These are phyloP conservation scores for Protodeltote pygarga DNA, from an alignment of 2,888 invertebrate genomes.

Conservation along the genomic window DNA sequence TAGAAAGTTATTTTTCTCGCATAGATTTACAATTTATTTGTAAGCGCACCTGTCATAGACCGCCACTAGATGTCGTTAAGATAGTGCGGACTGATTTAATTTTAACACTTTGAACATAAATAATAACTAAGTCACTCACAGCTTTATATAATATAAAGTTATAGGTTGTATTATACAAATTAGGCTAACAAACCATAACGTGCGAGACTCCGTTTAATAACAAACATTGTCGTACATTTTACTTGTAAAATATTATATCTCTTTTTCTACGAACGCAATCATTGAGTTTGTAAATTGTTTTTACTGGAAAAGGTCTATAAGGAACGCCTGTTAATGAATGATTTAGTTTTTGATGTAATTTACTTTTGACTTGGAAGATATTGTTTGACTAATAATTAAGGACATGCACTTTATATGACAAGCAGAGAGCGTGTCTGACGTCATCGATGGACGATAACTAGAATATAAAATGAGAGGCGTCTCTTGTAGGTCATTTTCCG, in stretches of 20 bases:
- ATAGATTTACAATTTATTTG: conserved; percentile 44
- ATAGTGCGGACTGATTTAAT: conserved; percentile 45
- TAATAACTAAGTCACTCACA: conserved; percentile 44
- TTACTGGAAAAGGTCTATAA: conserved; percentile 68
- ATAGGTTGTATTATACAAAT: conserved; percentile 43
- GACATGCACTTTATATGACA: conserved; percentile 17
- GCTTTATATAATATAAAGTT: conserved; percentile 36
- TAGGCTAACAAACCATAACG: conserved; percentile 39
- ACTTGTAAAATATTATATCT: conserved; percentile 77
- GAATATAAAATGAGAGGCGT: conserved; percentile 38
- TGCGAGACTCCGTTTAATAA: conserved; percentile 48
- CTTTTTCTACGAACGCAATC: conserved; percentile 79
- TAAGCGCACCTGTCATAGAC: conserved; percentile 41
- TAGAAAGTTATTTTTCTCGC: conserved; percentile 41
- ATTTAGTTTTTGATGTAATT: conserved; percentile 46
- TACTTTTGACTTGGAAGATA: conserved; percentile 33
- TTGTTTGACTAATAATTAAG: conserved; percentile 28
- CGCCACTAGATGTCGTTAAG: conserved; percentile 43
- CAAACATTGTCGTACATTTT: conserved; percentile 59
- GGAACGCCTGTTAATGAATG: conserved; percentile 49
- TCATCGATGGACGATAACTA: conserved; percentile 36
- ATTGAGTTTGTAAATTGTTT: conserved; percentile 81
- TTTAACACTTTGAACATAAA: conserved; percentile 39
- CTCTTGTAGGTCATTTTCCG: conserved; percentile 67
- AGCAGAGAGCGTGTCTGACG: conserved; percentile 12